Conservation (phyloP, 2,888 invertebrate species). For the Agrilus biguttatus region DNA sequence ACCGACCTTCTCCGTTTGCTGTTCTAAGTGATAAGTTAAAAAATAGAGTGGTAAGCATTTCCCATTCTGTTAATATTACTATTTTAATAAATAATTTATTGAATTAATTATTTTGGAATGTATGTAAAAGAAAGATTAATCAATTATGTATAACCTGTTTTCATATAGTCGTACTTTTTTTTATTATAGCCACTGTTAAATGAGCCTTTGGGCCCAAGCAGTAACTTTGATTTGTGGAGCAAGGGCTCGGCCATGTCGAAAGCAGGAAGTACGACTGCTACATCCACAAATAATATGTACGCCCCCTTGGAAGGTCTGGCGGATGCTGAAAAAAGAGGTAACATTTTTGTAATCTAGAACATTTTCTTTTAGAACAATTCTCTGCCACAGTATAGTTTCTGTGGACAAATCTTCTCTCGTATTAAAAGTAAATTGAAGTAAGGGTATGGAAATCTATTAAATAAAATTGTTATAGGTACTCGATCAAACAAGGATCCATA, state of each 20-base stretch:
- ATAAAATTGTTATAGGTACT: no score
- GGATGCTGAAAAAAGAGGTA: slow-evolving; percentile 21
- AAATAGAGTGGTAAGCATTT: slow-evolving; percentile 30
- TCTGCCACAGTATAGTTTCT: no score
- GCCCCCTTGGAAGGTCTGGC: slow-evolving; percentile 31
- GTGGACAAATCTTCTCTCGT: no score
- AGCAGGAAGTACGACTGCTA: slow-evolving; percentile 11
- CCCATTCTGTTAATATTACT: no score
- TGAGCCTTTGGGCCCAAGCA: slow-evolving; percentile 32
- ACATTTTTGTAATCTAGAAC: no score
- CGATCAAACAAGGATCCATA: slow-evolving; percentile 23
- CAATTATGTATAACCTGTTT: not conserved
- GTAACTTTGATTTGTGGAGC: slow-evolving; percentile 26
- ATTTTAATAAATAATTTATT: no score
- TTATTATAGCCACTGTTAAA: slow-evolving; percentile 27
- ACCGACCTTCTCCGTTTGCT: slow-evolving; percentile 20
- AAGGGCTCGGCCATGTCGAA: slow-evolving; percentile 26
- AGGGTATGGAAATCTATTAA: no score
- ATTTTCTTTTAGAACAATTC: no score
- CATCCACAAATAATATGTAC: slow-evolving; percentile 33
- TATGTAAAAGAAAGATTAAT: not conserved
- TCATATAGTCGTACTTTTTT: not conserved
- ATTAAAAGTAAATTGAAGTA: no score
- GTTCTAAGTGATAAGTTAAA: slow-evolving; percentile 37
- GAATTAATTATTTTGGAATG: not conserved